These are phyloP conservation scores for Halocynthia aurantium DNA, from an alignment of 23 tunicate species.

Conservation along the genomic window DNA sequence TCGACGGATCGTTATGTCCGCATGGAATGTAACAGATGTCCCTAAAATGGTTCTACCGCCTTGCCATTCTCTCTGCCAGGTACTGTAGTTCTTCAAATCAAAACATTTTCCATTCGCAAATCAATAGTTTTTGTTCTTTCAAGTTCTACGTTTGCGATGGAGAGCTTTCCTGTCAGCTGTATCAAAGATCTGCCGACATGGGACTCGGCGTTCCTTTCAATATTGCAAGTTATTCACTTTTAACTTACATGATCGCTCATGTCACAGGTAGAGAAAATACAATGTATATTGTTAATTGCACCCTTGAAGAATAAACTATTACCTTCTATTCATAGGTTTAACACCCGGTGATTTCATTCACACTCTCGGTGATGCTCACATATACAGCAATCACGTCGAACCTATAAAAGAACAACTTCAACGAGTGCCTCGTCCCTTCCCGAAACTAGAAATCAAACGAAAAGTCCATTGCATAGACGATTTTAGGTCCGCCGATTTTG, in stretches of 20 bases:
- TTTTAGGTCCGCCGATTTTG: conserved; percentile 72
- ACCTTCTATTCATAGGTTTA: conserved; percentile 33
- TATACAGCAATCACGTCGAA: conserved; percentile 80
- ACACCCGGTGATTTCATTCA: conserved; percentile 96
- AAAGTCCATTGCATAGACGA: conserved; percentile 54
- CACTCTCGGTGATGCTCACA: conserved; percentile 97
- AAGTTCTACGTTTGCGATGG: conserved; percentile 92
- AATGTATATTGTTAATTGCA: not conserved
- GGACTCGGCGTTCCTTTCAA: conserved; percentile 98
- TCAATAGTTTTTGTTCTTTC: not conserved
- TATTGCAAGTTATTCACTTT: conserved; percentile 89
- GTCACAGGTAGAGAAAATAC: conserved; percentile 39
- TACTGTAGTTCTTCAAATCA: not conserved
- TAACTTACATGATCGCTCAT: conserved; percentile 98
- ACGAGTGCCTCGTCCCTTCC: conserved; percentile 78
- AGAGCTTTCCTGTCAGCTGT: conserved; percentile 90
- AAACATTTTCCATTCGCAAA: not conserved
- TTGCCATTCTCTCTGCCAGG: conserved; percentile 90
- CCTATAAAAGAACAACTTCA: conserved; percentile 64
- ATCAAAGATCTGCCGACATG: conserved; percentile 96
- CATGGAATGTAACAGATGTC: conserved; percentile 84
- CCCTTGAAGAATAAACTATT: too few relatives aligned
- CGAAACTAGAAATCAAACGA: conserved; percentile 58
- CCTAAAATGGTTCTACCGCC: conserved; percentile 94
- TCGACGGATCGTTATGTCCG: conserved; percentile 90